Percentiles rank a stretch among this genome's conserved stretches.
These are phyloP conservation scores for Amphipoea oculea DNA, from an alignment of 2,888 invertebrate genomes.

Conservation along the genomic window DNA sequence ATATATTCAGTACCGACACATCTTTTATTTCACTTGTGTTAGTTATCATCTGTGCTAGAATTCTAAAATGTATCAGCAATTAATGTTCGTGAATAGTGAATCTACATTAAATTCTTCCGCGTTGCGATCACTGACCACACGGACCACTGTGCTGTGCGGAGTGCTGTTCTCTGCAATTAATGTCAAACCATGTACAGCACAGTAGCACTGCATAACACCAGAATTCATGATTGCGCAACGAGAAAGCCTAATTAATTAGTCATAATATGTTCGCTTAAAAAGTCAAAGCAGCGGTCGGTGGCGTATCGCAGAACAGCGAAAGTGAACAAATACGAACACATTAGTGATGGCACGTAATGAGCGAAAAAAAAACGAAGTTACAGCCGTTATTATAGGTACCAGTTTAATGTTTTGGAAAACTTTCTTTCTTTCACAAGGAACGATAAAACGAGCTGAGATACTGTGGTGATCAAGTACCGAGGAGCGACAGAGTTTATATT, in stretches of 20 bases:
- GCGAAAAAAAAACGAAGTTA: constrained; percentile 47
- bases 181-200: constrained; percentile 48
- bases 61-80: constrained; percentile 26
- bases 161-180: constrained; percentile 45
- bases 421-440: constrained; percentile 45
- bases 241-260: constrained; percentile 69
- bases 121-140: constrained; percentile 1
- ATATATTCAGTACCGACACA: neutral
- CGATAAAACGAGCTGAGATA: constrained; percentile 18
- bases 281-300: constrained; percentile 47
- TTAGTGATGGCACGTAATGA: constrained; percentile 52
- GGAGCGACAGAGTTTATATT: neutral
- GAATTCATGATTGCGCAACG: constrained; percentile 58
- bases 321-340: constrained; percentile 59
- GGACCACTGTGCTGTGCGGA: neutral
- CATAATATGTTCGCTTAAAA: constrained; percentile 57
- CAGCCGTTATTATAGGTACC: constrained; percentile 17
- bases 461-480: neutral
- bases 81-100: constrained; percentile 27
- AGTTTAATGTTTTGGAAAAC: constrained; percentile 52
- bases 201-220: constrained; percentile 48
- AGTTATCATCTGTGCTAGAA: constrained; percentile 7
- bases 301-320: constrained; percentile 64
- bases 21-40: constrained; percentile 2
- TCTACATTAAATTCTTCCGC: constrained; percentile 28